Percentiles rank a stretch among this genome's conserved stretches.
These are phyloP conservation scores for Holacanthella duospinosa DNA, from an alignment of 2,888 invertebrate genomes.

Conservation along the genomic window DNA sequence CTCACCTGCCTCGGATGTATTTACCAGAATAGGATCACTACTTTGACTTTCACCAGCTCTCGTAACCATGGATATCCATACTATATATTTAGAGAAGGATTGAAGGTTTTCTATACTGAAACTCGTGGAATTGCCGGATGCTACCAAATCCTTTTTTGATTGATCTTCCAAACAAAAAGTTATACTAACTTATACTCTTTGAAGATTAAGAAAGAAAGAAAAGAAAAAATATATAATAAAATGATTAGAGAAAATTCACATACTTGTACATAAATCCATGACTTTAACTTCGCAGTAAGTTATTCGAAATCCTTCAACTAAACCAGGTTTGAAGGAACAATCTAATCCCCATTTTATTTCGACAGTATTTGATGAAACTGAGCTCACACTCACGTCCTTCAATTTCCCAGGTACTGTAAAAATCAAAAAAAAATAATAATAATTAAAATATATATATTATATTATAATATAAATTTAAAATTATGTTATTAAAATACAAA, in stretches of 20 bases:
- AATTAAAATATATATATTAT: neutral
- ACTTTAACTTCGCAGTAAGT: conserved; percentile 57
- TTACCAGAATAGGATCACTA: conserved; percentile 53
- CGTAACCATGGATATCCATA: conserved; percentile 56
- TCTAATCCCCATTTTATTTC: conserved; percentile 64
- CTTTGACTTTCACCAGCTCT: conserved; percentile 45
- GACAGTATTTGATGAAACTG: conserved; percentile 44
- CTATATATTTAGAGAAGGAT: conserved; percentile 64
- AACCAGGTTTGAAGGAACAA: conserved; percentile 60
- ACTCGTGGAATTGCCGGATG: neutral
- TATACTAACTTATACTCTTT: too few relatives aligned
- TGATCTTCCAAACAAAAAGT: neutral
- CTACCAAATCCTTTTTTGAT: neutral
- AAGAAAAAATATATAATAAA: too few relatives aligned
- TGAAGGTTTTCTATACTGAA: conserved; percentile 47
- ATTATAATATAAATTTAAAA: neutral
- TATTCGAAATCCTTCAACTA: conserved; percentile 62
- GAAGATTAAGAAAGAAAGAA: neutral
- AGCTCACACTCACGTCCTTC: conserved; percentile 47
- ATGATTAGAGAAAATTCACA: too few relatives aligned
- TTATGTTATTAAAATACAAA: too few relatives aligned
- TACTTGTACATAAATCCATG: neutral
- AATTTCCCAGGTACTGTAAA: conserved; percentile 48
- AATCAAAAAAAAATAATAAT: conserved; percentile 14
- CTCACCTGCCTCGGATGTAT: conserved; percentile 44